Evolutionary conservation across 23 tunicate genomes (phyloP).

Genomic region (Aplidium turbinatum): DNA sequence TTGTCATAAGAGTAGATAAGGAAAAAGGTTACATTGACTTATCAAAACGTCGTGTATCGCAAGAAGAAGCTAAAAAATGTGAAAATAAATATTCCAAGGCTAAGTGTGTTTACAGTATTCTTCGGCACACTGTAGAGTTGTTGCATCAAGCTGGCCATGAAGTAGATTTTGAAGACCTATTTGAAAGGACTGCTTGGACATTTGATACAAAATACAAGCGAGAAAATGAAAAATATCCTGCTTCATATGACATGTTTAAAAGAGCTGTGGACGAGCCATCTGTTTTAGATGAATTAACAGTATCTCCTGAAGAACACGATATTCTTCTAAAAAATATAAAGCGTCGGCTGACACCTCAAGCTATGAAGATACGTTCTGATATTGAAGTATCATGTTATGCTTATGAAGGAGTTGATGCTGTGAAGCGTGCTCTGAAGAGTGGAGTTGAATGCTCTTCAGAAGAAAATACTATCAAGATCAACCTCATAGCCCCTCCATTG

Average conservation of each 20-base stretch:
- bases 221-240: slow-evolving; percentile 74
- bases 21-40: slow-evolving; percentile 99
- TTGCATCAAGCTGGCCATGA: slow-evolving; percentile 44
- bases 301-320: slow-evolving; percentile 46
- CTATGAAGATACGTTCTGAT: slow-evolving; percentile 95
- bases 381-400: slow-evolving; percentile 94
- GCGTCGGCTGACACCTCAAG: slow-evolving; percentile 93
- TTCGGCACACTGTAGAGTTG: slow-evolving; percentile 93
- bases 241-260: slow-evolving; percentile 91
- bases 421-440: slow-evolving; percentile 76
- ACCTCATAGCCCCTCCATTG: slow-evolving; percentile 94
- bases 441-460: slow-evolving; percentile 94
- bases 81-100: slow-evolving; percentile 96
- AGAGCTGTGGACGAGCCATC: slow-evolving; percentile 79
- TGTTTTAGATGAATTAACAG: slow-evolving; percentile 73
- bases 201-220: slow-evolving; percentile 75
- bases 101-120: slow-evolving; percentile 93
- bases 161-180: slow-evolving; percentile 92
- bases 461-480: slow-evolving; percentile 84
- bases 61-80: slow-evolving; percentile 94
- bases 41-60: slow-evolving; percentile 90
- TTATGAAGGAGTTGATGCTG: slow-evolving; percentile 98
- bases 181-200: slow-evolving; percentile 86
- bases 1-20: slow-evolving; percentile 94
- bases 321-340: slow-evolving; percentile 82